Base-by-base conservation (phyloP, 2,113 vertebrate species). In the Oostethus manadensis region DNA sequence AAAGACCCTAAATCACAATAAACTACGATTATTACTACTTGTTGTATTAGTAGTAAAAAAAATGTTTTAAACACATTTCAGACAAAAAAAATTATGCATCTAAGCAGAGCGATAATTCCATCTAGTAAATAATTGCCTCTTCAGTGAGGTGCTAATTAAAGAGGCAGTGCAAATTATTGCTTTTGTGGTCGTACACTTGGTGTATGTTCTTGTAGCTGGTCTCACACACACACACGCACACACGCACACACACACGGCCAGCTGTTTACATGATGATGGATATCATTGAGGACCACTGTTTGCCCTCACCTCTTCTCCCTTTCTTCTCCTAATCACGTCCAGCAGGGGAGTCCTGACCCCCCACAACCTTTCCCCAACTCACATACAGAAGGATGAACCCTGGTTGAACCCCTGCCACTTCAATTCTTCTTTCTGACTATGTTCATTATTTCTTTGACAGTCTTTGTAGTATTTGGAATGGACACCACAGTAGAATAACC, bases 191-290 rank as follows among this genome's bases (percentile, higher is more conserved):
- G 20, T 49, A 17, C 45, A 46, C 5, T n/a, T 46, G n/a, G 45
- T 18, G 45, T 46, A 9, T n/a, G 18, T n/a, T 46, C 45, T 49
- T 49, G 20, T 22, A 20, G 18, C 18, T 49, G 47, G 47, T 20
- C 50, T 42, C 77, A 46, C 50, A 29, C 63, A 66, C 70, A 63
- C 76, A 60, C 57, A 26, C 33, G 23, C 23, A 33, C 26, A 45
- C 59, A 46, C 55, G 51, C 64, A 59, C 64, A 17, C 35, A 50
- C 62, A 68, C 65, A 72, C 62, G 54, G 40, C 60, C 80, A 88
- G 71, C 83, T 88, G 83, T 88, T 88, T 87, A 77, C 85, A 86
- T 84, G 81, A 76, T 86, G 88, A 88, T 81, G 76, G 83, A 90
- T 87, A 80, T 87, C 86, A 77, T 40, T 71, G 49, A 68, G 75